A percentile compares a stretch with the other conserved stretches of the same genome.
Evolutionary conservation across 2,888 invertebrate species (phyloP).

Genomic region (Cabera pusaria): DNA sequence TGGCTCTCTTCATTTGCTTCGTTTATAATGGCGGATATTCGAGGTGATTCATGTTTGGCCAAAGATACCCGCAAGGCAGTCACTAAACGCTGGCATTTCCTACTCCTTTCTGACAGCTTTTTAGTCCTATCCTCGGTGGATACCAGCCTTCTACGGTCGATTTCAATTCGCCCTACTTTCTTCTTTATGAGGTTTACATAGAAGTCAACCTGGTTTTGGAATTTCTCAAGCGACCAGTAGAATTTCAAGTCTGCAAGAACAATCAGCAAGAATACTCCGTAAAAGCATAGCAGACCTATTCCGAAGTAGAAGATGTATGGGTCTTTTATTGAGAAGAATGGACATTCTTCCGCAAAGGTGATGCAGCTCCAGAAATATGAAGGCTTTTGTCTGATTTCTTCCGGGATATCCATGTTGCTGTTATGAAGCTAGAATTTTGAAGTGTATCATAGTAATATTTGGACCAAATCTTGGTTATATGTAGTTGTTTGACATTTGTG

Average conservation of each 20-base stretch:
- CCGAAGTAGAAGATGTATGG: conserved; percentile 61
- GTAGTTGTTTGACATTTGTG: too few species aligned
- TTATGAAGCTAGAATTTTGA: too few species aligned
- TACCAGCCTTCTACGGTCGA: conserved; percentile 52
- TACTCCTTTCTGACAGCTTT: conserved; percentile 52
- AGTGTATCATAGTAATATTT: too few species aligned
- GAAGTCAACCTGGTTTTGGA: conserved; percentile 54
- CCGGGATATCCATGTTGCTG: too few species aligned
- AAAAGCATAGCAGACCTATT: conserved; percentile 49
- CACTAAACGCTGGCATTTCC: conserved; percentile 48
- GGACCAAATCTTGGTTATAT: too few species aligned
- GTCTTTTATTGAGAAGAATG: conserved; percentile 51
- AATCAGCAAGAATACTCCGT: conserved; percentile 50
- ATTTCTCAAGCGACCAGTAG: conserved; percentile 58
- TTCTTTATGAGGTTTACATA: conserved; percentile 53
- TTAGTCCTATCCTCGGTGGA: conserved; percentile 56
- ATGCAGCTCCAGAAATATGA: conserved; percentile 67
- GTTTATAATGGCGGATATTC: conserved; percentile 26
- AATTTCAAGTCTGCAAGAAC: conserved; percentile 59
- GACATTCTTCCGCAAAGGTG: conserved; percentile 57
- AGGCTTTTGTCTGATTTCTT: conserved; percentile 28
- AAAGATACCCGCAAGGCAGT: conserved; percentile 46
- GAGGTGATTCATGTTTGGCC: conserved; percentile 25
- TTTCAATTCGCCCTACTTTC: conserved; percentile 55
- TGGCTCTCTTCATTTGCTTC: conserved; percentile 22